Evolutionary conservation across 2,888 invertebrate species (phyloP).

Genomic region (Chaitophorus viminalis): DNA sequence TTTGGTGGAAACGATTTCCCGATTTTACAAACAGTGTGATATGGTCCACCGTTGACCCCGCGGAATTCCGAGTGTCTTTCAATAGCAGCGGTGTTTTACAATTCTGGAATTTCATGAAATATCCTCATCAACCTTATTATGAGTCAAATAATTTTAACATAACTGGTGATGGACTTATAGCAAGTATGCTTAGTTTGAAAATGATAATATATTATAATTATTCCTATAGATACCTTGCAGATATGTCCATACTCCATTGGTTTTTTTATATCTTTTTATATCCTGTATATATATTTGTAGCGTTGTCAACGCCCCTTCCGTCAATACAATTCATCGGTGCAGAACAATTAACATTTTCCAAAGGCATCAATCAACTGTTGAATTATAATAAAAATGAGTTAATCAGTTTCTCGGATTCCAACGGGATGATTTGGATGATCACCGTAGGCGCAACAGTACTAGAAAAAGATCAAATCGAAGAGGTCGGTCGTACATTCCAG

Average conservation of each 20-base stretch:
- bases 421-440: slow-evolving; percentile 11
- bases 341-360: background rate
- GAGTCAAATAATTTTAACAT: background rate
- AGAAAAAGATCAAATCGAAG: background rate
- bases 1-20: slow-evolving; percentile 54
- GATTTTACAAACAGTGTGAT: slow-evolving; percentile 38
- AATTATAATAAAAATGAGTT: slow-evolving; percentile 13
- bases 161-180: slow-evolving; percentile 15
- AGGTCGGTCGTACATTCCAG: slow-evolving; percentile 24
- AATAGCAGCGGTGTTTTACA: slow-evolving; percentile 64
- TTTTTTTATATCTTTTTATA: background rate
- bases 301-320: slow-evolving; percentile 12
- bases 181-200: background rate
- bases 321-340: slow-evolving; percentile 11
- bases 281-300: background rate
- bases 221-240: no score
- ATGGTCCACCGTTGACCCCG: slow-evolving; percentile 44
- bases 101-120: slow-evolving; percentile 67
- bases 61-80: slow-evolving; percentile 41
- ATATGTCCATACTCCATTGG: no score
- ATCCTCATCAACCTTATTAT: slow-evolving; percentile 65
- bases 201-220: background rate
- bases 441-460: background rate
- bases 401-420: slow-evolving; percentile 39
- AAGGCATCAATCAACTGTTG: background rate